phyloP scores from a whole-genome alignment of 1,140 invertebrate species.

The Camponotus vicinus region DNA sequence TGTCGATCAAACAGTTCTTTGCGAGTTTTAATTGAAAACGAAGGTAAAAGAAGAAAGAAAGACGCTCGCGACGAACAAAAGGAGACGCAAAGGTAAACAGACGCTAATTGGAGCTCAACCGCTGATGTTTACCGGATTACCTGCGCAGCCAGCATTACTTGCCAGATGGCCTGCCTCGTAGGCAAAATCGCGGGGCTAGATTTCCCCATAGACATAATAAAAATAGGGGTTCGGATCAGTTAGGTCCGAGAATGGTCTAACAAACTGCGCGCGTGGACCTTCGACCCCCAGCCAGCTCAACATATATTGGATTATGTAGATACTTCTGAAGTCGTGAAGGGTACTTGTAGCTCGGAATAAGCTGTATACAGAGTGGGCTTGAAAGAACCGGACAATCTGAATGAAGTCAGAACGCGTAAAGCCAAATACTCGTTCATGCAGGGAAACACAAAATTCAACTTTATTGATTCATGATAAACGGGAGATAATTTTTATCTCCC shows the following conservation, averaged over 20 bases:
- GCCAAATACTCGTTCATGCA: slow-evolving; percentile 61
- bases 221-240: slow-evolving; percentile 71
- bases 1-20: slow-evolving; percentile 58
- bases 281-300: slow-evolving; percentile 68
- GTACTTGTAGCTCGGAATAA: slow-evolving; percentile 55
- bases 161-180: slow-evolving; percentile 78
- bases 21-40: slow-evolving; percentile 79
- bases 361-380: slow-evolving; percentile 66
- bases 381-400: slow-evolving; percentile 69
- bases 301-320: slow-evolving; percentile 81
- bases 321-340: slow-evolving; percentile 63
- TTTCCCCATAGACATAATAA: slow-evolving; percentile 82
- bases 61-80: slow-evolving; percentile 53
- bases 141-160: slow-evolving; percentile 71
- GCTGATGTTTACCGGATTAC: slow-evolving; percentile 76
- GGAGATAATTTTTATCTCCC: too few relatives aligned
- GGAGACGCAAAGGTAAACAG: slow-evolving; percentile 76
- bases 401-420: slow-evolving; percentile 69
- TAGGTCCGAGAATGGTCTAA: slow-evolving; percentile 66
- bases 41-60: slow-evolving; percentile 58
- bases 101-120: slow-evolving; percentile 78
- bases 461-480: slow-evolving; percentile 68
- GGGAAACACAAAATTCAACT: slow-evolving; percentile 54
- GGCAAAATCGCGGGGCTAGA: slow-evolving; percentile 74
- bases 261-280: slow-evolving; percentile 79